Base-by-base conservation (phyloP, 2,888 invertebrate species). In the Oscheius sp. region DNA sequence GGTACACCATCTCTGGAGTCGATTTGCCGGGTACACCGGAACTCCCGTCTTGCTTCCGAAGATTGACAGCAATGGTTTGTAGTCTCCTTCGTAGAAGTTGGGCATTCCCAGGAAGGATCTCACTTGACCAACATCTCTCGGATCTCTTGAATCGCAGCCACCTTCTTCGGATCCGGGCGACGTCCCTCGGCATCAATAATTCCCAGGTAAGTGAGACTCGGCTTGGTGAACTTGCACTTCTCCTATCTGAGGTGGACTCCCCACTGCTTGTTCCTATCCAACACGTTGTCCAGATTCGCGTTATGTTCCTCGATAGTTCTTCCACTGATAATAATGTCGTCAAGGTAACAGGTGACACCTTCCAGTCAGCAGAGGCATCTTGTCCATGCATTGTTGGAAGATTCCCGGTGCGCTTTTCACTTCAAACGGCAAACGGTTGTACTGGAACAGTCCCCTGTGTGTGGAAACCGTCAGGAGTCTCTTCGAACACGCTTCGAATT, bases 41-140 rank as follows among this genome's bases (percentile, higher is more conserved):
- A 89, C 74, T 5, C 76, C 80, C 32, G 73, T 77, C 70, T 82
- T 80, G 13, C 70, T 66, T 5, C 82, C 82, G 47, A 83, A 84
- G 32, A 84, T 79, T 0, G 75, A n/a, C 1, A 83, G 89, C 3
- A 91, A 77, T 0, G 91, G 90, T 74, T 79, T 70, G 62, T 84
- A 84, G 66, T 84, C 84, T 29, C 29, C n/a, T 29, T 78, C 70
- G 60, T 81, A 79, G 66, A 62, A 81, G 7, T 66, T 57, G n/a
- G 73, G 47, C 48, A 74, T 2, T 32, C 80, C 81, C 10, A 81
- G 58, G 60, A 81, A 81, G 10, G 78, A 68, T 13, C 75, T 21
- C 9, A 79, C 32, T 58, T 74, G 73, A 2, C 11, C 65, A 13
- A 75, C 51, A 55, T 80, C 71, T 11, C 10, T 73, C 0, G 77